Evolutionary conservation across 2,113 vertebrate species (phyloP), one percentile per base, ranked within the genome.

Genomic region (Vireo altiloquus): DNA sequence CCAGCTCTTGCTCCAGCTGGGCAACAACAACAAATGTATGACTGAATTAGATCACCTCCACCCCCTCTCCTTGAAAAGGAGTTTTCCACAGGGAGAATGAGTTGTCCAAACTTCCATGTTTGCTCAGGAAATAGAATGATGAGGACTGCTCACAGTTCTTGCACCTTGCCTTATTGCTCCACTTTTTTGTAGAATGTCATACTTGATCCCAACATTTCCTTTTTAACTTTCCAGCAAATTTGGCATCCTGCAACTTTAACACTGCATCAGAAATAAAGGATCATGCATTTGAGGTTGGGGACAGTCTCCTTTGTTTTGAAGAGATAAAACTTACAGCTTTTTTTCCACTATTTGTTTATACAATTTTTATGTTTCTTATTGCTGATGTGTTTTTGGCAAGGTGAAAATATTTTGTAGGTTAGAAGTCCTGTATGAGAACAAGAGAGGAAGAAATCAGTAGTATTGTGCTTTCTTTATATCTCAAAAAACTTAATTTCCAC

Each of bases 21-120:
- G 56, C 50, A 47, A 20, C 7, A 31, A 3, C 7, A 11, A 66
- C 0, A 2, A 56, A 46, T 10, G 0, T 19, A 8, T 25, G 33
- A 78, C 2, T 40, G 24, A 89, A 37, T 28, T 28, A 78, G 47
- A 66, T 33, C 18, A 17, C 4, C 5, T 46, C 21, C 16, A 35
- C 18, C 15, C 11, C 13, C 23, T 47, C 10, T 50, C 27, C 49
- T 10, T 33, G 24, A 70, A 78, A 83, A 78, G 13, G 11, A 61
- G 17, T 46, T 94, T 94, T 60, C 57, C 83, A 12, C 21, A 54
- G 19, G 14, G 21, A 74, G 17, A 84, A 63, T n/a, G 47, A 70
- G 12, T 23, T 89, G 31, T 77, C 42, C n/a, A 61, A 57, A 46
- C 6, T 75, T 78, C 22, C 39, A 16, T 1, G 1, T 46, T 69